Evolutionary conservation across 2,113 vertebrate species (phyloP).

Genomic region (Synchiropus splendidus): DNA sequence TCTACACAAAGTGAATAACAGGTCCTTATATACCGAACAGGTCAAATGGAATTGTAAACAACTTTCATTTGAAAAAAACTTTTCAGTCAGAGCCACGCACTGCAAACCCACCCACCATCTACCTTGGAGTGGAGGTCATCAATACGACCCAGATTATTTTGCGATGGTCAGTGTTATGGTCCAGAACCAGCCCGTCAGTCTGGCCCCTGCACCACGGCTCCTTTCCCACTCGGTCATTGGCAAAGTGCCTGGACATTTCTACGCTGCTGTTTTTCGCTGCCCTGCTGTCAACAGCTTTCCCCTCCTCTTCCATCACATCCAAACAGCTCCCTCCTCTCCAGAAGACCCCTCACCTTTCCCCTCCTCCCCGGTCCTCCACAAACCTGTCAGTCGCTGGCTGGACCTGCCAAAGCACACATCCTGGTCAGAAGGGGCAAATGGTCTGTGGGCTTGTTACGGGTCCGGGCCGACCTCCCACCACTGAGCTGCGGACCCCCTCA

Average conservation of each 20-base stretch:
- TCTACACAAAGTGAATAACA: no score
- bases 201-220: no score
- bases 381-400: conserved; percentile 68
- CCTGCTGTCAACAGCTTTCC: conserved; percentile 20
- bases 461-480: conserved; percentile 42
- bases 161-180: no score
- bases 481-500: conserved; percentile 52
- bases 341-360: background rate
- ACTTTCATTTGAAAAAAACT: no score
- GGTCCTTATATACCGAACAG: no score
- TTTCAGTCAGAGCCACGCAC: no score
- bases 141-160: no score
- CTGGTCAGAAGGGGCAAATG: conserved; percentile 57
- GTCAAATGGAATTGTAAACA: no score
- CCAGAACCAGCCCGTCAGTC: no score
- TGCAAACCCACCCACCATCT: no score
- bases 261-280: conserved; percentile 22
- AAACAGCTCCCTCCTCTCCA: conserved; percentile 10
- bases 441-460: conserved; percentile 35
- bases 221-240: conserved; percentile 25
- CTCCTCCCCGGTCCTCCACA: conserved; percentile 29
- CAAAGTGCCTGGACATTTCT: conserved; percentile 39
- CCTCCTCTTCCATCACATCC: conserved; percentile 15
- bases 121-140: no score
- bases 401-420: conserved; percentile 55